phyloP scores from a whole-genome alignment of 2,797 vertebrate species.

The Lemur catta region DNA sequence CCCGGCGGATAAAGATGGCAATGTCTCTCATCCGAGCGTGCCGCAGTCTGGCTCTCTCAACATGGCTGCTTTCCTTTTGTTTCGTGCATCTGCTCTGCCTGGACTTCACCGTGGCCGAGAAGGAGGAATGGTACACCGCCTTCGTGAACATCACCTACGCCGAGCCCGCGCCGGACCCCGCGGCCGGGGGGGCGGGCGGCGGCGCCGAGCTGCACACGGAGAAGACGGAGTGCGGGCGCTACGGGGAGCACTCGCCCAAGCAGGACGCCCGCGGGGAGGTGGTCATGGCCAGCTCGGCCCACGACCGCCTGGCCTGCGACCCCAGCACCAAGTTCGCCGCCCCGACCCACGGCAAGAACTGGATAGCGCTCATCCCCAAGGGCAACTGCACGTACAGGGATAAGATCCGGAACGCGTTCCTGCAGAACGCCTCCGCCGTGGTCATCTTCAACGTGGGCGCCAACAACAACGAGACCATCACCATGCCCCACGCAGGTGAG shows the following conservation, averaged over 20 bases:
- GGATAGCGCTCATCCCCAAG: slow-evolving; percentile 94
- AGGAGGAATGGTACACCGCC: slow-evolving; percentile 99
- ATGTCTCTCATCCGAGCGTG: slow-evolving; percentile 92
- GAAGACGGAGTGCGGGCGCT: slow-evolving; percentile 96
- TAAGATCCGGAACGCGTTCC: slow-evolving; percentile 92
- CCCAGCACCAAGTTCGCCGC: slow-evolving; percentile 88
- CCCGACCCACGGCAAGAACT: slow-evolving; percentile 83
- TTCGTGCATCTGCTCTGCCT: slow-evolving; percentile 96
- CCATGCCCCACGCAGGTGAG: slow-evolving; percentile 96
- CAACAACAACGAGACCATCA: slow-evolving; percentile 94
- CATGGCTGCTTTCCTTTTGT: slow-evolving; percentile 97
- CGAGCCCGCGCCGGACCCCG: slow-evolving; percentile 86
- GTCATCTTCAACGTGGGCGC: slow-evolving; percentile 95
- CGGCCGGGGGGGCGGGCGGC: slow-evolving; percentile 57
- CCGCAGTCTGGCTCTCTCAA: slow-evolving; percentile 97
- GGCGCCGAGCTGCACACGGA: slow-evolving; percentile 88
- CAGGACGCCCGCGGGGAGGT: slow-evolving; percentile 93
- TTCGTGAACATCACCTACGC: slow-evolving; percentile 97
- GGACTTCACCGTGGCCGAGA: slow-evolving; percentile 98
- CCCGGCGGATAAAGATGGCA: slow-evolving; percentile 86
- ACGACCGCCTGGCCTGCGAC: slow-evolving; percentile 93
- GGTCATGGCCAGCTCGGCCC: slow-evolving; percentile 85
- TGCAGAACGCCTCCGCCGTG: slow-evolving; percentile 94
- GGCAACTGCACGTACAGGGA: slow-evolving; percentile 94
- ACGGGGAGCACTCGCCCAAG: slow-evolving; percentile 96